Evolutionary conservation across 2,797 vertebrate genomes (phyloP), one percentile per base, ranked within the genome.

Genomic region (Rhabdophis nuchalis): DNA sequence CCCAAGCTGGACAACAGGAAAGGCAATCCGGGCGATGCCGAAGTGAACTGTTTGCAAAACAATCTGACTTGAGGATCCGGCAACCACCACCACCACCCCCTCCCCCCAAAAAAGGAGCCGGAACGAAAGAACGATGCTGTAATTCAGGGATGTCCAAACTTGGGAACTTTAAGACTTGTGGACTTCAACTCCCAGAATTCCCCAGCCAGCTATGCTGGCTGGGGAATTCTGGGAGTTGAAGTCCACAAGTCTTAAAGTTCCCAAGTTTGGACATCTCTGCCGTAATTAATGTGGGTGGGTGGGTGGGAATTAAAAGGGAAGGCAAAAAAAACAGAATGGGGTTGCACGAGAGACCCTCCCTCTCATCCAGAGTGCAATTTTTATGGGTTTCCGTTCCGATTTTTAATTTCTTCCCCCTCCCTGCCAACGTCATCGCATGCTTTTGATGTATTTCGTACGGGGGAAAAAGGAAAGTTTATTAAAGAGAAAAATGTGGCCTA

Each of bases 21-120:
- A 97, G 98, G 98, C 88, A 98, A 98, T 94, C 98, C 97, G 95
- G 99, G 98, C 16, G 98, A 97, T 95, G 96, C 98, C 77, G 99
- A 99, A 95, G 98, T 98, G 96, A 99, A 99, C 97, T 99, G 98
- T 93, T 98, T 99, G 95, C 99, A 99, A 98, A 99, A 99, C 98
- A 99, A 99, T 98, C 98, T 99, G 98, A 99, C 99, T 97, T 99
- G 98, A 96, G 85, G 90, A 36, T 36, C 18, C 0, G 89, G 13
- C 60, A 11, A 1, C n/a, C n/a, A n/a, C n/a, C n/a, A n/a, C n/a
- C n/a, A n/a, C n/a, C n/a, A n/a, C n/a, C n/a, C n/a, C n/a, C n/a
- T n/a, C n/a, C n/a, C n/a, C n/a, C n/a, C 10, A 52, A 52, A 20
- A 20, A 58, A 23, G 18, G 5, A 9, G 92, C 27, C 3, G 4